Percentiles rank a stretch among this genome's conserved stretches.
These are phyloP conservation scores for Diaperis boleti DNA, from an alignment of 2,888 invertebrate species.

Conservation along the genomic window DNA sequence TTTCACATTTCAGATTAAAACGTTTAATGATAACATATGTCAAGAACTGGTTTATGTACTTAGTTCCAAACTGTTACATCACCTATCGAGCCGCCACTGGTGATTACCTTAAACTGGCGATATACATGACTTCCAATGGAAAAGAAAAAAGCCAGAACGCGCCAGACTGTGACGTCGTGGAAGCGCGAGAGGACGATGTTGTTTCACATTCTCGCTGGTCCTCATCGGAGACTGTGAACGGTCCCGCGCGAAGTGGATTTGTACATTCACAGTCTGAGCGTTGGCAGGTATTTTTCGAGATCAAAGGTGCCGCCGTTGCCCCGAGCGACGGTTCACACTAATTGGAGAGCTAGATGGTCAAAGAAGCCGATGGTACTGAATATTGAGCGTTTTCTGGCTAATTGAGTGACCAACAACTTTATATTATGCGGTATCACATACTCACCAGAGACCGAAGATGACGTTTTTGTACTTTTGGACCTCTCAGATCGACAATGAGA, in stretches of 20 bases:
- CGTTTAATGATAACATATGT: too few relatives aligned
- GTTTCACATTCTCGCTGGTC: conserved; percentile 61
- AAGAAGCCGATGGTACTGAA: conserved; percentile 67
- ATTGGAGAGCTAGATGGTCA: conserved; percentile 68
- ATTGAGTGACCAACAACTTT: conserved; percentile 68
- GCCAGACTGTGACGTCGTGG: conserved; percentile 58
- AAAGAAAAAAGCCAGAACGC: conserved; percentile 43
- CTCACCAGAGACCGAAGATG: conserved; percentile 33
- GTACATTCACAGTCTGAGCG: conserved; percentile 60
- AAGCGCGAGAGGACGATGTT: conserved; percentile 52
- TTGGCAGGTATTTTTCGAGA: conserved; percentile 65
- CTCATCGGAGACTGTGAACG: conserved; percentile 55
- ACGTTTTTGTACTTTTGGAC: conserved; percentile 20
- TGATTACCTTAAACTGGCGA: conserved; percentile 58
- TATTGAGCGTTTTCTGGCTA: conserved; percentile 67
- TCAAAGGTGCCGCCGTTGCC: conserved; percentile 66
- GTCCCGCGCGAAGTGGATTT: background rate
- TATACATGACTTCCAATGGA: conserved; percentile 51
- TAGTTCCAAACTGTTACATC: too few relatives aligned
- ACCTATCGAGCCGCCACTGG: too few relatives aligned
- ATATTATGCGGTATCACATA: conserved; percentile 57
- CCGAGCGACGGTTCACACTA: conserved; percentile 68
- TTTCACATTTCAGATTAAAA: too few relatives aligned
- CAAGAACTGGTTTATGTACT: too few relatives aligned
- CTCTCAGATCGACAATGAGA: conserved; percentile 35